Conservation (phyloP, 2,888 invertebrate genomes). For the Hedychridium roseum region DNA sequence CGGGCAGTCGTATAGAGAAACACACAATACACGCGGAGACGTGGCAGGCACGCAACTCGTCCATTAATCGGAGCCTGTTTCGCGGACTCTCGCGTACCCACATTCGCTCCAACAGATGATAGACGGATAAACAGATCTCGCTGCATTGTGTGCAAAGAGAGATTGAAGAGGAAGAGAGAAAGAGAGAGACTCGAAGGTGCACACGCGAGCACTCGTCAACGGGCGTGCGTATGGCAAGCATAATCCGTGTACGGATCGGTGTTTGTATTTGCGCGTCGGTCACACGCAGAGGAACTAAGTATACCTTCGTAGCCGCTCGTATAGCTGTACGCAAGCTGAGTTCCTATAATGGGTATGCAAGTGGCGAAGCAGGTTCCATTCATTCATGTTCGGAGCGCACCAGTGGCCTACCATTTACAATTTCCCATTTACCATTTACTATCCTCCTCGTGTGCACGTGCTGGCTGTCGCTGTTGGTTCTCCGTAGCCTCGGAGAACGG, state of each 20-base stretch:
- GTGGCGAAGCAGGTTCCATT: conserved; percentile 61
- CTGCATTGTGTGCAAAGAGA: conserved; percentile 19
- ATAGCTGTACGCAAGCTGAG: conserved; percentile 19
- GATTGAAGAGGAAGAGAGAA: too few species aligned
- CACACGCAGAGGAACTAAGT: conserved; percentile 16
- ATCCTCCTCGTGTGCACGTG: conserved; percentile 41
- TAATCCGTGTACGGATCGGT: background rate
- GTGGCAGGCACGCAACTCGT: conserved; percentile 8
- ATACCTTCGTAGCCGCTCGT: conserved; percentile 5
- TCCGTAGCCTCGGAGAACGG: too few species aligned
- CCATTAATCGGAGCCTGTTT: conserved; percentile 14
- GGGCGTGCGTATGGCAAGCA: conserved; percentile 7
- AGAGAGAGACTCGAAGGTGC: background rate
- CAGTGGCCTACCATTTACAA: conserved; percentile 57
- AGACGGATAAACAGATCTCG: conserved; percentile 35
- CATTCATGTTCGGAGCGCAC: conserved; percentile 57
- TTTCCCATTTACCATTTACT: conserved; percentile 57
- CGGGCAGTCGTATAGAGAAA: too few species aligned
- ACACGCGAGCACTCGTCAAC: background rate
- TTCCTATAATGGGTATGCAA: conserved; percentile 60
- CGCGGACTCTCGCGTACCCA: conserved; percentile 6
- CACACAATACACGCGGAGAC: background rate
- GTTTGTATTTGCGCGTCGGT: conserved; percentile 15
- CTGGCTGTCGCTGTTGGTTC: conserved; percentile 32
- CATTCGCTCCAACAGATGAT: conserved; percentile 14